These are phyloP conservation scores for Thunnus thynnus DNA, from an alignment of 2,113 vertebrate genomes.

Conservation along the genomic window DNA sequence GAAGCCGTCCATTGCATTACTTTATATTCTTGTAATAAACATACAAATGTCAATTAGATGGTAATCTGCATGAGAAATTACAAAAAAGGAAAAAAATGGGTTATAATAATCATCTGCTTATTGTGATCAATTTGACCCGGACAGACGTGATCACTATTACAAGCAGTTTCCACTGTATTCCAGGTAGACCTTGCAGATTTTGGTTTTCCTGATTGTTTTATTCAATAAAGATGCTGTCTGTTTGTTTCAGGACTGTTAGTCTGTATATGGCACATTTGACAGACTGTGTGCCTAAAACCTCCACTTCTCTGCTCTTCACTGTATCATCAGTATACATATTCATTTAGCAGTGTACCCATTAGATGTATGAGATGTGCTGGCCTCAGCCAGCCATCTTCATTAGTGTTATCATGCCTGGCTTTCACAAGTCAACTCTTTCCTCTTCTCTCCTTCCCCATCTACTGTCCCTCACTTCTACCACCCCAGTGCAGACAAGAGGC, in stretches of 20 bases:
- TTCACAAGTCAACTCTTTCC: constrained; percentile 54
- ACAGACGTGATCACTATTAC: too few species aligned
- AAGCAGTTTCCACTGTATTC: too few species aligned
- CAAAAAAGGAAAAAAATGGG: too few species aligned
- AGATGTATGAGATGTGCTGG: constrained; percentile 42
- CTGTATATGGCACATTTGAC: constrained; percentile 21
- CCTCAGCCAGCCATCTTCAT: constrained; percentile 62
- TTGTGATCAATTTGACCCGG: too few species aligned
- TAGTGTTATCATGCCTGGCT: constrained; percentile 52
- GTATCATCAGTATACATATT: constrained; percentile 55
- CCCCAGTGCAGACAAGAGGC: constrained; percentile 22
- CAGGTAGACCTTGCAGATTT: not conserved
- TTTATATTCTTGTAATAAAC: too few species aligned
- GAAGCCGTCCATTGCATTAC: too few species aligned
- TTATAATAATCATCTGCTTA: too few species aligned
- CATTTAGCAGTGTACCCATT: constrained; percentile 45
- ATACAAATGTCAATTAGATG: too few species aligned
- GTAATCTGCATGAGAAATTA: too few species aligned
- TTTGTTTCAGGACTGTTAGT: constrained; percentile 24
- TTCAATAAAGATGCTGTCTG: not conserved
- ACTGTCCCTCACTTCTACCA: constrained; percentile 31
- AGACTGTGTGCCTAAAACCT: constrained; percentile 19
- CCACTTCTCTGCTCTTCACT: constrained; percentile 12
- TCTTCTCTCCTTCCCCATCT: constrained; percentile 26
- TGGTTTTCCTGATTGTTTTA: not conserved